These are phyloP conservation scores for Burhinus bistriatus DNA, from an alignment of 2,113 vertebrate genomes.

Conservation along the genomic window DNA sequence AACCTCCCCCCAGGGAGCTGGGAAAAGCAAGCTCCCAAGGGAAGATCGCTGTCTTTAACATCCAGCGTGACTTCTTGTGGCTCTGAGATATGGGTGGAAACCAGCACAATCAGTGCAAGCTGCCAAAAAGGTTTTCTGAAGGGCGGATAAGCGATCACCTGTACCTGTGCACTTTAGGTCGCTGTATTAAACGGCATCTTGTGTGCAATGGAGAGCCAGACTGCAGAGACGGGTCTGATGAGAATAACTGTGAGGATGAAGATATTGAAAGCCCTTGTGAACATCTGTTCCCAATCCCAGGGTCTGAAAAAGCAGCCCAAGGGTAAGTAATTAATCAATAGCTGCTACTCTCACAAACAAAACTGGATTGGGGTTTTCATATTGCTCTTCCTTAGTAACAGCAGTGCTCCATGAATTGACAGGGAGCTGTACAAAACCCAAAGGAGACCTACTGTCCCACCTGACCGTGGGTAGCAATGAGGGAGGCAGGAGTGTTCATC, in stretches of 20 bases:
- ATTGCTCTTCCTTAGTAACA: background rate
- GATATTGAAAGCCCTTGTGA: conserved; percentile 71
- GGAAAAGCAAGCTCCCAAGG: background rate
- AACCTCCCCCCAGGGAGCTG: background rate
- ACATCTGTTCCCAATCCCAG: conserved; percentile 78
- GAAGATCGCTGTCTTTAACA: fast-evolving
- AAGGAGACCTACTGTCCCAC: background rate
- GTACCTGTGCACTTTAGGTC: conserved; percentile 72
- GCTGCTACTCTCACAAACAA: background rate
- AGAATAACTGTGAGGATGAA: conserved; percentile 73
- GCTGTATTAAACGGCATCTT: conserved; percentile 84
- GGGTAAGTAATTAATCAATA: conserved; percentile 76
- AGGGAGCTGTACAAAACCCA: background rate
- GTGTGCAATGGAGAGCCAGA: conserved; percentile 87
- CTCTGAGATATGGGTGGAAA: background rate
- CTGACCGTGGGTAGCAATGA: background rate
- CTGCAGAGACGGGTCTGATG: conserved; percentile 85
- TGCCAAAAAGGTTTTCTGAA: background rate
- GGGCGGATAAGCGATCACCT: background rate
- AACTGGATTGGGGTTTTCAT: background rate
- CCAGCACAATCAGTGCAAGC: background rate
- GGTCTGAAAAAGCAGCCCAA: conserved; percentile 72
- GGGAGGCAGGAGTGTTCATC: background rate
- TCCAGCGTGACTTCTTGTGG: background rate
- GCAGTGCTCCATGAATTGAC: background rate